A percentile compares a stretch with the other conserved stretches of the same genome.
Conservation (phyloP, 1,140 invertebrate species). For the Neodiprion lecontei region DNA sequence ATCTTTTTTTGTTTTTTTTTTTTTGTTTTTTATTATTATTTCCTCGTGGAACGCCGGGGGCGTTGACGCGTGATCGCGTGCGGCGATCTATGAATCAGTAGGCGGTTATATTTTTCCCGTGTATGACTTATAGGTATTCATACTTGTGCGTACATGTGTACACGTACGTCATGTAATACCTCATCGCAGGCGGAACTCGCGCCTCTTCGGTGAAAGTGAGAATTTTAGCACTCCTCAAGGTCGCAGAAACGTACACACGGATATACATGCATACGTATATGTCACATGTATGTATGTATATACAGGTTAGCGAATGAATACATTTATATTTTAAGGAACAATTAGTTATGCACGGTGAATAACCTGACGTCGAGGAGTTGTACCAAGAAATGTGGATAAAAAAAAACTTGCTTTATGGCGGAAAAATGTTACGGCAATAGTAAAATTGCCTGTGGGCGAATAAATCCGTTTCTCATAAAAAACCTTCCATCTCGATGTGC, state of each 20-base stretch:
- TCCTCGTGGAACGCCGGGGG: not conserved
- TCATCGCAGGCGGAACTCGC: slow-evolving; percentile 13
- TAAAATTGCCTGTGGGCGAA: too few species aligned
- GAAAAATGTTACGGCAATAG: too few species aligned
- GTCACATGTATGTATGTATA: too few species aligned
- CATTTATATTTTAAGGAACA: too few species aligned
- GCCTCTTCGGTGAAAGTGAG: slow-evolving; percentile 45
- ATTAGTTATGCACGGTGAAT: too few species aligned
- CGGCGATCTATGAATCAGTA: slow-evolving; percentile 35
- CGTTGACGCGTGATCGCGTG: not conserved
- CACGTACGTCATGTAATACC: not conserved
- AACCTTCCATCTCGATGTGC: too few species aligned
- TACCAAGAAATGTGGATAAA: too few species aligned
- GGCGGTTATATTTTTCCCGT: slow-evolving; percentile 30
- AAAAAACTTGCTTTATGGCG: too few species aligned
- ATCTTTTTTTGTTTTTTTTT: too few species aligned
- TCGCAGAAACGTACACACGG: slow-evolving; percentile 37
- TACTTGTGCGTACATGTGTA: not conserved
- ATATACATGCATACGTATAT: slow-evolving; percentile 30
- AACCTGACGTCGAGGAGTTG: too few species aligned
- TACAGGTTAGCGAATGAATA: too few species aligned
- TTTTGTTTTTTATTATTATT: slow-evolving; percentile 7
- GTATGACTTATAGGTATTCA: slow-evolving; percentile 2
- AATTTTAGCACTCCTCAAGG: slow-evolving; percentile 53
- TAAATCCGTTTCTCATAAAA: too few species aligned